Percentiles rank a stretch among this genome's conserved stretches.
phyloP scores from a whole-genome alignment of 2,888 invertebrate species.

The Macaria liturata region DNA sequence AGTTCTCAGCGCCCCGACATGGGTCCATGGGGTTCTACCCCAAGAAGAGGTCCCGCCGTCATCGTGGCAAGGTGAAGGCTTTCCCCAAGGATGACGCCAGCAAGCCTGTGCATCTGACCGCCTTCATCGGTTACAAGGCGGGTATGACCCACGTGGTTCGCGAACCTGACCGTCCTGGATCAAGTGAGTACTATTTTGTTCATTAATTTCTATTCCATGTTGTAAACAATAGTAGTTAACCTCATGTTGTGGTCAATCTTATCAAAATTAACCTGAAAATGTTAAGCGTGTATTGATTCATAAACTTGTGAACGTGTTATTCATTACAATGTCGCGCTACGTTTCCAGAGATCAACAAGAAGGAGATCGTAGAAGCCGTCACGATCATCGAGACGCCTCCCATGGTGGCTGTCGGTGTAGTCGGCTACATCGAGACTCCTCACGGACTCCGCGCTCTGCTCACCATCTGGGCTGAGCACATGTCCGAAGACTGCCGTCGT shows the following conservation, averaged over 20 bases:
- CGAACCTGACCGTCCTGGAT: slow-evolving; percentile 99
- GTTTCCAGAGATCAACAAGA: slow-evolving; percentile 97
- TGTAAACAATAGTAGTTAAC: not conserved
- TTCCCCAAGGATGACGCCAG: slow-evolving; percentile 98
- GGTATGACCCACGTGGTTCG: slow-evolving; percentile 99
- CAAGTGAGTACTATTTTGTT: slow-evolving; percentile 89
- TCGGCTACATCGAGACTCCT: slow-evolving; percentile 99
- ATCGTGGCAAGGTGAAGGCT: slow-evolving; percentile 99
- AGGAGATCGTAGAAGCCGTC: slow-evolving; percentile 99
- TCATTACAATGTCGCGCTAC: too few species aligned
- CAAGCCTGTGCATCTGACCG: slow-evolving; percentile 98
- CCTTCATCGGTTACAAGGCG: slow-evolving; percentile 99
- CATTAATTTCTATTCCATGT: not conserved
- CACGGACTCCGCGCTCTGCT: slow-evolving; percentile 97
- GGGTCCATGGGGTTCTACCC: slow-evolving; percentile 99
- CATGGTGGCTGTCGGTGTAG: slow-evolving; percentile 98
- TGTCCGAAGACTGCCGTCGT: slow-evolving; percentile 98
- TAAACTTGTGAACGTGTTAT: too few species aligned
- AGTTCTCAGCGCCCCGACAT: slow-evolving; percentile 99
- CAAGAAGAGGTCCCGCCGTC: slow-evolving; percentile 97
- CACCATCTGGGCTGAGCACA: slow-evolving; percentile 99
- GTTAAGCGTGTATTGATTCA: too few species aligned
- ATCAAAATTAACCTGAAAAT: too few species aligned
- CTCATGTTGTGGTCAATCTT: too few species aligned
- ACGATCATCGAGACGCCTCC: slow-evolving; percentile 99